A percentile compares a stretch with the other conserved stretches of the same genome.
These are phyloP conservation scores for Elegia similella DNA, from an alignment of 2,888 invertebrate genomes.

Conservation along the genomic window DNA sequence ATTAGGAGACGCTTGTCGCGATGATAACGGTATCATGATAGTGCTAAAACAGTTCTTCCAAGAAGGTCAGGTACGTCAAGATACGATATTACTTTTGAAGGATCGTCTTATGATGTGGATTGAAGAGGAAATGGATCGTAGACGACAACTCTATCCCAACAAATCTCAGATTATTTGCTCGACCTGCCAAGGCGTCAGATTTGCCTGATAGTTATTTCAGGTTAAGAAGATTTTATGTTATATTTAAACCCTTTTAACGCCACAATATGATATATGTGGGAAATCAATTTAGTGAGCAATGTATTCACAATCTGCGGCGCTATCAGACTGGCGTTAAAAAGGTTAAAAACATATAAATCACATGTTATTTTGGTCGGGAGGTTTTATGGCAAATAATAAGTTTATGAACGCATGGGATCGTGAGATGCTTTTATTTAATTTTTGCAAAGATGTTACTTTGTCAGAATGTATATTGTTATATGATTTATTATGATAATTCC, in stretches of 20 bases:
- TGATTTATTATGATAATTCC: too few species aligned
- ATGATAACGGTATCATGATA: constrained; percentile 61
- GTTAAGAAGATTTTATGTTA: background rate
- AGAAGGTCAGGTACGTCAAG: constrained; percentile 60
- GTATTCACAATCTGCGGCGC: too few species aligned
- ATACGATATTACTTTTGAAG: constrained; percentile 58
- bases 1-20: constrained; percentile 51
- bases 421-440: too few species aligned
- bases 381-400: too few species aligned
- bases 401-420: too few species aligned
- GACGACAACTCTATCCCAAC: constrained; percentile 45
- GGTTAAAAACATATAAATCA: too few species aligned
- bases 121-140: constrained; percentile 45
- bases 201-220: constrained; percentile 29
- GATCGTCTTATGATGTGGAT: constrained; percentile 53
- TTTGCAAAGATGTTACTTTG: too few species aligned
- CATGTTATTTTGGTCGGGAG: too few species aligned
- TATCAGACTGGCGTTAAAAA: too few species aligned
- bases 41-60: constrained; percentile 70
- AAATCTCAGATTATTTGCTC: constrained; percentile 56
- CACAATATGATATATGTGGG: too few species aligned
- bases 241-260: background rate
- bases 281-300: background rate
- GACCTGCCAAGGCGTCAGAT: constrained; percentile 57
- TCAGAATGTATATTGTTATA: too few species aligned